A percentile compares a stretch with the other conserved stretches of the same genome.
Conservation (phyloP, 2,113 vertebrate species). For the Leiothrix lutea region DNA sequence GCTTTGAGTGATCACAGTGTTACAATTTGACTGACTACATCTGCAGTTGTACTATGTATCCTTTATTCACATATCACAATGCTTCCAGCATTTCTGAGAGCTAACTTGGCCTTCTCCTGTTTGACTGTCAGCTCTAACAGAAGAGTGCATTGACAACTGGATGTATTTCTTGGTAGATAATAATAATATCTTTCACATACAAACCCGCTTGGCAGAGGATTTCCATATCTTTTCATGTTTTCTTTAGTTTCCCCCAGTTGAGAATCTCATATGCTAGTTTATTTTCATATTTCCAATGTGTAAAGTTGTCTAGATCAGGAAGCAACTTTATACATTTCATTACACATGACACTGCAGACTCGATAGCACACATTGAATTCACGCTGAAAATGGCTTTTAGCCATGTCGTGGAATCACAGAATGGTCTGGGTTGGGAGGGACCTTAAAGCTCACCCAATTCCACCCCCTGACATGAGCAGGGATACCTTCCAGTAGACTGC, state of each 20-base stretch:
- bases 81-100: neutral
- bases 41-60: neutral
- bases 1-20: neutral
- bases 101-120: neutral
- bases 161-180: neutral
- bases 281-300: slow-evolving; percentile 24
- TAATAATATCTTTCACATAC: neutral
- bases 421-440: neutral
- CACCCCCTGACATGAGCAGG: neutral
- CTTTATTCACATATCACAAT: neutral
- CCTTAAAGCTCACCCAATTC: neutral
- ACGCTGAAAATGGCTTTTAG: neutral
- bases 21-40: neutral
- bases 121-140: neutral
- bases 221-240: slow-evolving; percentile 32
- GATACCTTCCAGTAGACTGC: neutral
- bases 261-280: neutral
- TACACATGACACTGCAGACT: neutral
- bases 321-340: neutral
- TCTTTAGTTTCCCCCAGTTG: neutral
- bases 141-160: neutral
- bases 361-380: neutral
- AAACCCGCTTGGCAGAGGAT: neutral
- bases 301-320: neutral
- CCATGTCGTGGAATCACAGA: neutral